Base-by-base conservation (phyloP, 1,140 invertebrate genomes). In the Xylocopa sonorina region DNA sequence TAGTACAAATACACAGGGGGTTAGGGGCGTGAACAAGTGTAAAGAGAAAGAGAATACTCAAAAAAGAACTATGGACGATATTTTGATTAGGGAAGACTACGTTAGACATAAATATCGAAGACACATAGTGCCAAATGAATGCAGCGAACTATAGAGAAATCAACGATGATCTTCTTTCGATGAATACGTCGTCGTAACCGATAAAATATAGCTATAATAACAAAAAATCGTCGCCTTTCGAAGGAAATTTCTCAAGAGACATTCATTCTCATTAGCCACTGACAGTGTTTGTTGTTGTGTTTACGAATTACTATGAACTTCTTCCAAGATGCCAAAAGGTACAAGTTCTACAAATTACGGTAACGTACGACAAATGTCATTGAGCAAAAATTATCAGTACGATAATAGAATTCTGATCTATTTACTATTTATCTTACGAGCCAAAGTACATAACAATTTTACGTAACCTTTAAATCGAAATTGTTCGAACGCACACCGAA, bases 61-160 rank as follows among this genome's bases (percentile, higher is more conserved):
- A 50, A 89, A 86, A 74, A 81, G 48, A 81, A 81, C 72, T 16
- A 55, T 27, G 21, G 79, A 89, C 3, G 78, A 88, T 50, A 62
- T 55, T 50, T 58, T 32, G 43, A 57, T 80, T 46, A 77, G 79
- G 29, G 84, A 89, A 21, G 88, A 87, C 57, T 81, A 80, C 43
- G 72, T 29, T 57, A 82, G 77, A 81, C 74, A 84, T 48, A 85
- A n/a, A 86, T 43, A 77, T 77, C 60, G 85, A 88, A 53, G 88
- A 89, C 83, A 86, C 81, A 68, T 90, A 90, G 89, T 90, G 89
- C 89, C 89, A 90, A 90, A 89, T 85, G 68, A 29, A 85, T 82
- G 51, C 60, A 82, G 55, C 43, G 32, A 74, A 74, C 51, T 57
- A 71, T 43, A 75, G 6, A 66, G n/a, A 68, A 64, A 63, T 38